Conservation (phyloP, 1,140 invertebrate species). For the Drosophila mauritiana region DNA sequence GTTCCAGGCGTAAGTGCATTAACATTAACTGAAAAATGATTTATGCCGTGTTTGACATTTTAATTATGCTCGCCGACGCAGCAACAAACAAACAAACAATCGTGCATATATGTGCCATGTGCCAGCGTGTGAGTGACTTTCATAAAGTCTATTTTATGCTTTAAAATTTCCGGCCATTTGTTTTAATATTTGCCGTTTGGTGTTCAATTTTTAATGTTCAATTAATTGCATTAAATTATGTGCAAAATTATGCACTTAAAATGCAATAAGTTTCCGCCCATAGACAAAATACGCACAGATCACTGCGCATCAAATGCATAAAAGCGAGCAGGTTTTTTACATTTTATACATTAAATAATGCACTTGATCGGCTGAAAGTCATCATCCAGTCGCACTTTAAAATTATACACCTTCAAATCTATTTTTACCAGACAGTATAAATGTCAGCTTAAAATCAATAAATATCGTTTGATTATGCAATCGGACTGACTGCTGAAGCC, state of each 20-base stretch:
- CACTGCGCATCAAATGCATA: not conserved
- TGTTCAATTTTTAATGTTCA: slow-evolving; percentile 58
- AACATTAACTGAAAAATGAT: slow-evolving; percentile 69
- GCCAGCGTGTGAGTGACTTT: slow-evolving; percentile 42
- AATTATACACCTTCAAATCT: not conserved
- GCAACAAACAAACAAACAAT: slow-evolving; percentile 38
- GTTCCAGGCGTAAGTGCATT: slow-evolving; percentile 56
- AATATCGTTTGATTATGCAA: not conserved
- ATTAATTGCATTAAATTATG: slow-evolving; percentile 71
- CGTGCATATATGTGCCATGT: slow-evolving; percentile 26
- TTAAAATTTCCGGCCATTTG: slow-evolving; percentile 64
- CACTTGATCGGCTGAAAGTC: not conserved
- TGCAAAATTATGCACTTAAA: slow-evolving; percentile 55
- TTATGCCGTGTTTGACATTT: slow-evolving; percentile 73
- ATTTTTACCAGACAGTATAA: not conserved
- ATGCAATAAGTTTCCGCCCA: slow-evolving; percentile 26
- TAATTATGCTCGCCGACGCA: slow-evolving; percentile 52
- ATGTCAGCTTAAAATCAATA: not conserved
- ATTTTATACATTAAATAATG: slow-evolving; percentile 3
- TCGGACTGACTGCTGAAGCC: not conserved
- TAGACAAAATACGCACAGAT: not conserved
- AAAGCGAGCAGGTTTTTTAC: slow-evolving; percentile 4
- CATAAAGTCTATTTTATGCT: slow-evolving; percentile 34
- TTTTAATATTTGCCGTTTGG: slow-evolving; percentile 37
- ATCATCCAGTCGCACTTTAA: not conserved